phyloP scores from a whole-genome alignment of 2,113 vertebrate species.

The Noctilio leporinus region DNA sequence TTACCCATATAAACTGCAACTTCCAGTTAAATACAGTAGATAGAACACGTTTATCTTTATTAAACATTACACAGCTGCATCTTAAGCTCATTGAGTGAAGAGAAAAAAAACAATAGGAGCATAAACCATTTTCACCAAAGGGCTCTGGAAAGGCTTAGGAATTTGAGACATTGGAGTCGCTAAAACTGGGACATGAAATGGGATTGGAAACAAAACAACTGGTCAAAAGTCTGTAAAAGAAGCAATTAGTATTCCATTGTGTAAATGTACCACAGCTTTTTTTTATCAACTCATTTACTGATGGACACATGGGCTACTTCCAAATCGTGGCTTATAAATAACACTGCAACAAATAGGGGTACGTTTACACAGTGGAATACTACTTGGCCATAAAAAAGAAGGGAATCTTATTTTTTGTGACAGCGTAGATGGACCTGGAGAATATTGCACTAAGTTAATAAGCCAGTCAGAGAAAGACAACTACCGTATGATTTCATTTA shows the following conservation, averaged over 20 bases:
- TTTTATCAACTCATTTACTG: not conserved
- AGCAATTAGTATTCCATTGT: not conserved
- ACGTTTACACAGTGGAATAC: too few relatives aligned
- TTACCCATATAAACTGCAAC: not conserved
- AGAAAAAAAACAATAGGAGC: not conserved
- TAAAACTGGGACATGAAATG: not conserved
- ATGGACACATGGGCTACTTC: too few relatives aligned
- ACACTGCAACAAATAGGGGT: too few relatives aligned
- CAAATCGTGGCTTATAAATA: too few relatives aligned
- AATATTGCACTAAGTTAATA: too few relatives aligned
- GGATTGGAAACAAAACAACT: not conserved
- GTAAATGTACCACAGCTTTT: not conserved
- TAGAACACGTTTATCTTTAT: not conserved
- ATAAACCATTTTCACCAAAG: not conserved
- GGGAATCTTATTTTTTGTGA: too few relatives aligned
- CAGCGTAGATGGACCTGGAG: too few relatives aligned
- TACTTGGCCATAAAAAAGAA: too few relatives aligned
- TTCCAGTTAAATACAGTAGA: slow-evolving; percentile 13
- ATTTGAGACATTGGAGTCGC: not conserved
- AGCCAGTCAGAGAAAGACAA: too few relatives aligned
- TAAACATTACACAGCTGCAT: not conserved
- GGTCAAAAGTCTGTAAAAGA: not conserved
- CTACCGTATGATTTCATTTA: too few relatives aligned
- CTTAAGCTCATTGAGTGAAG: not conserved
- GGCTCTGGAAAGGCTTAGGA: not conserved